phyloP scores from a whole-genome alignment of 2,797 vertebrate species.

The Amblyraja radiata region DNA sequence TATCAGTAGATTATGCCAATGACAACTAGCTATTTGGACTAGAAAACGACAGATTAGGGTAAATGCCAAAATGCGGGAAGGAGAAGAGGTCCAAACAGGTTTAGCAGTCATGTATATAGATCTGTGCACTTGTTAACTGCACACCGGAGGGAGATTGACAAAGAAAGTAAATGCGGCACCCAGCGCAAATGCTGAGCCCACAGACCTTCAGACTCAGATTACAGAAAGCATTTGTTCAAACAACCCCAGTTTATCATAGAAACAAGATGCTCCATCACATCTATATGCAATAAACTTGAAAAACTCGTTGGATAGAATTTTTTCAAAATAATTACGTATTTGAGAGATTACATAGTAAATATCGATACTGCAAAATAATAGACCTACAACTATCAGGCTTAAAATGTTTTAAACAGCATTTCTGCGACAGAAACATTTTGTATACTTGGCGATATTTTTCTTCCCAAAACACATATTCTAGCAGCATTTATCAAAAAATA shows the following conservation, averaged over 20 bases:
- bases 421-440: background rate
- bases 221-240: background rate
- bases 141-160: background rate
- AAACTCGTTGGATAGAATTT: background rate
- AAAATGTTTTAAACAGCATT: conserved; percentile 9
- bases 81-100: too few species aligned
- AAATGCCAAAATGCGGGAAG: too few species aligned
- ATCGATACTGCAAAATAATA: background rate
- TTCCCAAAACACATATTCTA: background rate
- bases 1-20: too few species aligned
- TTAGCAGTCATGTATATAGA: too few species aligned
- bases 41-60: too few species aligned
- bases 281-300: background rate
- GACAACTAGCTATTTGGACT: too few species aligned
- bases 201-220: background rate
- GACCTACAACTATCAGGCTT: background rate
- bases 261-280: background rate
- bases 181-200: background rate
- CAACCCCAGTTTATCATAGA: background rate
- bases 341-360: background rate
- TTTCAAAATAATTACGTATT: background rate
- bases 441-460: background rate
- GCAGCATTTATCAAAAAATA: background rate
- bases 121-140: background rate
- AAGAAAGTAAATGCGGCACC: too few species aligned